These are phyloP conservation scores for Drosophila varians DNA, from an alignment of 1,140 invertebrate species.

Conservation along the genomic window DNA sequence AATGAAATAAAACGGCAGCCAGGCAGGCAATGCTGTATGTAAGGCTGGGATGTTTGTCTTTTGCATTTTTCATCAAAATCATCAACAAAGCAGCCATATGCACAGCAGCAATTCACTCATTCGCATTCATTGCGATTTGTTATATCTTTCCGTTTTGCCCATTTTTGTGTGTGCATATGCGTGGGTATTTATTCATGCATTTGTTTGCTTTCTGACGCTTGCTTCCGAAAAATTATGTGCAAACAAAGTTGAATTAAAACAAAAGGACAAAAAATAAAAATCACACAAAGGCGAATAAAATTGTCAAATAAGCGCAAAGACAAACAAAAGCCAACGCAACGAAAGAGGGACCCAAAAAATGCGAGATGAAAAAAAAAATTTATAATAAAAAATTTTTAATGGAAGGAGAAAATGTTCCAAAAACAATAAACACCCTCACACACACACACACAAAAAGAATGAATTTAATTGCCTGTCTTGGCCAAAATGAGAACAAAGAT, in stretches of 20 bases:
- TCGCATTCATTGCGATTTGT: constrained; percentile 70
- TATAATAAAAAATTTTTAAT: constrained; percentile 17
- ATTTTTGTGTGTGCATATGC: neutral
- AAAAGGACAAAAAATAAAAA: constrained; percentile 25
- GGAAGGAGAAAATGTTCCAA: constrained; percentile 30
- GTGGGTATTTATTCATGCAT: constrained; percentile 77
- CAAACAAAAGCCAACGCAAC: constrained; percentile 64
- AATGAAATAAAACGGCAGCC: constrained; percentile 42
- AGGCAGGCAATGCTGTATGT: constrained; percentile 5
- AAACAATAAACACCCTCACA: constrained; percentile 35
- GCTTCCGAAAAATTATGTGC: constrained; percentile 80
- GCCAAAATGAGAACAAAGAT: constrained; percentile 38
- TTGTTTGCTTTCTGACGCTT: constrained; percentile 80
- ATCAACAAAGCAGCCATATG: constrained; percentile 34
- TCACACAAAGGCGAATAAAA: constrained; percentile 55
- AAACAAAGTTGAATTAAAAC: constrained; percentile 77
- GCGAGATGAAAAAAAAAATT: constrained; percentile 14
- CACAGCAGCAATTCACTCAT: constrained; percentile 55
- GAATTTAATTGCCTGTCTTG: constrained; percentile 72
- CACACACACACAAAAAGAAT: constrained; percentile 40
- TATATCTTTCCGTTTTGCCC: neutral
- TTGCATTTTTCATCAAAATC: constrained; percentile 59
- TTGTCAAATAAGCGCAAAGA: constrained; percentile 78
- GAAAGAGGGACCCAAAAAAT: constrained; percentile 22
- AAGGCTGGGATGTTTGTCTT: constrained; percentile 59